These are phyloP conservation scores for Dolichopus griseipennis DNA, from an alignment of 2,888 invertebrate species.

Conservation along the genomic window DNA sequence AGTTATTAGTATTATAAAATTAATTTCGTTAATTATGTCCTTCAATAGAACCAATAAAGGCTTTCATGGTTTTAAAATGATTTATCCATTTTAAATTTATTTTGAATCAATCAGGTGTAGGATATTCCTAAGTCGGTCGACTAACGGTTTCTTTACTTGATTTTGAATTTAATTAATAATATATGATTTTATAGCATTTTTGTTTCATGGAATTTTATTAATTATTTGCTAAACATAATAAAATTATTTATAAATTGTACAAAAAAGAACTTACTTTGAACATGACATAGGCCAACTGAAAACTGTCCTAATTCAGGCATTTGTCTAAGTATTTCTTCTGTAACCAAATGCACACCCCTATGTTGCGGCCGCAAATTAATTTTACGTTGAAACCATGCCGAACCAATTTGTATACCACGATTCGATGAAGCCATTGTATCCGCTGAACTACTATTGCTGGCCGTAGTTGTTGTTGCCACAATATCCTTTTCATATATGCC, in stretches of 20 bases:
- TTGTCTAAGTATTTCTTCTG: constrained; percentile 91
- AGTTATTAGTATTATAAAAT: no score
- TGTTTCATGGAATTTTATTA: no score
- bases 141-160: no score
- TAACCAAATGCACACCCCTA: constrained; percentile 93
- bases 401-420: constrained; percentile 87
- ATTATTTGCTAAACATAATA: background rate
- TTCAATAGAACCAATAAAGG: no score
- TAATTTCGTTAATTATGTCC: no score
- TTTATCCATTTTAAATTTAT: no score
- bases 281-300: constrained; percentile 90
- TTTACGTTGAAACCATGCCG: constrained; percentile 97
- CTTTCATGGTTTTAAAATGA: no score
- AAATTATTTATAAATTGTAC: constrained; percentile 8
- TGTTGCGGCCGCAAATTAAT: constrained; percentile 92
- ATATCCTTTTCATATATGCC: constrained; percentile 14
- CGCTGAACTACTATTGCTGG: constrained; percentile 41
- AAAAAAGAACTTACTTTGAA: constrained; percentile 74
- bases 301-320: constrained; percentile 91
- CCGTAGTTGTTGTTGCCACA: constrained; percentile 26
- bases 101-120: no score
- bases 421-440: constrained; percentile 45
- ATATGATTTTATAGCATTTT: no score
- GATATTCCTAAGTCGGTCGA: no score
- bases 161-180: no score